Evolutionary conservation across 2,888 invertebrate genomes (phyloP).

Genomic region (Nowickia ferox): DNA sequence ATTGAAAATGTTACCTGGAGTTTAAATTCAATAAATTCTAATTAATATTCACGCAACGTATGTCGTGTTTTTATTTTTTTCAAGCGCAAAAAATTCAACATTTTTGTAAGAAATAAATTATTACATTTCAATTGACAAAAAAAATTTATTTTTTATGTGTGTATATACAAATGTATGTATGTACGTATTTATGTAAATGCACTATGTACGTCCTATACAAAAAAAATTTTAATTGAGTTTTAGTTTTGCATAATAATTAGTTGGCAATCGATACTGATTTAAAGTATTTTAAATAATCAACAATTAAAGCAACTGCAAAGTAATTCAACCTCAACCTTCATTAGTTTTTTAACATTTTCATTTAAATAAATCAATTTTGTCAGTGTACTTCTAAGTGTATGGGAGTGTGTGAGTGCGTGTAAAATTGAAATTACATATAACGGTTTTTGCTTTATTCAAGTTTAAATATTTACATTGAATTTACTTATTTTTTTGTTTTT

Average conservation of each 20-base stretch:
- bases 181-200: too few relatives aligned
- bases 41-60: conserved; percentile 62
- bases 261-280: conserved; percentile 43
- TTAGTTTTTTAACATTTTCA: conserved; percentile 14
- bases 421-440: conserved; percentile 21
- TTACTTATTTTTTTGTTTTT: neutral
- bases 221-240: neutral
- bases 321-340: conserved; percentile 68
- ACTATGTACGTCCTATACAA: neutral
- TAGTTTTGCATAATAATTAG: conserved; percentile 60
- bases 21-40: conserved; percentile 26
- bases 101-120: conserved; percentile 47
- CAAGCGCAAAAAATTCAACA: conserved; percentile 12
- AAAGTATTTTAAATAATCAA: conserved; percentile 32
- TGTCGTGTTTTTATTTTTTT: conserved; percentile 47
- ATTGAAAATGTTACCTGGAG: conserved; percentile 5
- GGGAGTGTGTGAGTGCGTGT: neutral
- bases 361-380: conserved; percentile 20
- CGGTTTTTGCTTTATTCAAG: conserved; percentile 10
- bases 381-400: conserved; percentile 25
- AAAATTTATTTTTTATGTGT: neutral
- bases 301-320: conserved; percentile 33
- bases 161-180: neutral
- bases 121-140: conserved; percentile 28
- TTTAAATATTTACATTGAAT: neutral